Conservation (phyloP, 2,888 invertebrate species). For the Drosophila barbarae region DNA sequence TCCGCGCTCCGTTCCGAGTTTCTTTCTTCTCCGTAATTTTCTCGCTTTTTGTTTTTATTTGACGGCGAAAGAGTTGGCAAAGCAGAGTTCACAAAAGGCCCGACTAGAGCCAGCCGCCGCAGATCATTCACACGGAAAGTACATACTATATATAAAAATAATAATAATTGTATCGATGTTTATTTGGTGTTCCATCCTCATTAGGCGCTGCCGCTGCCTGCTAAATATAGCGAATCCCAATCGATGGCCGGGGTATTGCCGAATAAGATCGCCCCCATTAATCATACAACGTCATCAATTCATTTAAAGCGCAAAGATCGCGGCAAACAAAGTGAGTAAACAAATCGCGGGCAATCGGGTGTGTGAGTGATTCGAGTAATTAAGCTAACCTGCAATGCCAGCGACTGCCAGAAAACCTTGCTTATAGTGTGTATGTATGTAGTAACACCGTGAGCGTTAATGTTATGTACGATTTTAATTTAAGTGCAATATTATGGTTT, state of each 20-base stretch:
- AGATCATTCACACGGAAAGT: conserved; percentile 36
- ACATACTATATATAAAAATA: conserved; percentile 8
- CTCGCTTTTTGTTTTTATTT: conserved; percentile 34
- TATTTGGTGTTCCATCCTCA: conserved; percentile 23
- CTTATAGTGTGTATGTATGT: not conserved
- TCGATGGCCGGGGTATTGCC: conserved; percentile 18
- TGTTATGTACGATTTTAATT: conserved; percentile 35
- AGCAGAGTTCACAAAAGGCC: conserved; percentile 21
- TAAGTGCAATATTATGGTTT: conserved; percentile 48
- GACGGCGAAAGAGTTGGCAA: conserved; percentile 35
- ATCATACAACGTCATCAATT: conserved; percentile 23
- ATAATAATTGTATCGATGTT: conserved; percentile 23
- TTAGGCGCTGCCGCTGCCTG: conserved; percentile 11
- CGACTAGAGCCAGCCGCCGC: conserved; percentile 5
- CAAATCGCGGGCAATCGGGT: conserved; percentile 15
- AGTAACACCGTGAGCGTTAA: conserved; percentile 12
- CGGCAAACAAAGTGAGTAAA: conserved; percentile 11
- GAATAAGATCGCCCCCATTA: conserved; percentile 20
- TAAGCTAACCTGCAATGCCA: conserved; percentile 51
- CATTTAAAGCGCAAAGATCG: conserved; percentile 10
- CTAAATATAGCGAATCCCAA: conserved; percentile 27
- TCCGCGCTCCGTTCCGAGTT: conserved; percentile 28
- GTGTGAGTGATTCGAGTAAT: conserved; percentile 50
- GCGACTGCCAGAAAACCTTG: conserved; percentile 36
- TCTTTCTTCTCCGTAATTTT: conserved; percentile 31